Evolutionary conservation across 1,140 invertebrate genomes (phyloP), one percentile per base, ranked within the genome.

Genomic region (Tribolium madens): DNA sequence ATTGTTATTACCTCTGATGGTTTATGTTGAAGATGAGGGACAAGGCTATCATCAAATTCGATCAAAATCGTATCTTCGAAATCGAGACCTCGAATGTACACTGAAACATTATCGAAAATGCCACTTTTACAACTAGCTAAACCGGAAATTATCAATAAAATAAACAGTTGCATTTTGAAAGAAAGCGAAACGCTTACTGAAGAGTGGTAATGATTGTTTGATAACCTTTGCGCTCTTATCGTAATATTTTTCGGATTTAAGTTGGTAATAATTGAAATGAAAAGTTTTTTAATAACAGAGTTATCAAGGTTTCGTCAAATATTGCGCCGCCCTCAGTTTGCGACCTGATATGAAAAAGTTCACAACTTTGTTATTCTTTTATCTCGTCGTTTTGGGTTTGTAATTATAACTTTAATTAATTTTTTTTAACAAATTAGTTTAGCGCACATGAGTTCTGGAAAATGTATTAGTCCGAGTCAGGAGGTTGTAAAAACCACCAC

Each of bases 91-190:
- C n/a, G 10, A 9, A 64, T 4, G 3, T 12, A 13, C 21, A 64
- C 21, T 9, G 57, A 33, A 5, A 64, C 26, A 14, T 64, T 64
- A 12, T 64, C 57, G 13, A 64, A 64, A 64, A 64, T 18, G n/a
- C 57, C 57, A 64, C 57, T 60, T 60, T 60, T 26, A 26, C 21
- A 26, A 26, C 21, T 42, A 4, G n/a, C 36, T 42, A 42, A 42
- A n/a, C 36, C 36, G 36, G n/a, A 42, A 42, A 42, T 42, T 42
- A 42, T 9, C 36, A 42, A n/a, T 7, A 42, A 42, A 42, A 42
- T 42, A 42, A 42, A 42, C n/a, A 0, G 9, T 9, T 42, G 36
- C 36, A 42, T 42, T 42, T 42, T 42, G 9, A 10, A 9, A 42
- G 36, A 42, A 42, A 10, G 36, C 7, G 36, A 42, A 42, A 1